phyloP scores from a whole-genome alignment of 1,140 invertebrate genomes.

The Callitettix versicolor region DNA sequence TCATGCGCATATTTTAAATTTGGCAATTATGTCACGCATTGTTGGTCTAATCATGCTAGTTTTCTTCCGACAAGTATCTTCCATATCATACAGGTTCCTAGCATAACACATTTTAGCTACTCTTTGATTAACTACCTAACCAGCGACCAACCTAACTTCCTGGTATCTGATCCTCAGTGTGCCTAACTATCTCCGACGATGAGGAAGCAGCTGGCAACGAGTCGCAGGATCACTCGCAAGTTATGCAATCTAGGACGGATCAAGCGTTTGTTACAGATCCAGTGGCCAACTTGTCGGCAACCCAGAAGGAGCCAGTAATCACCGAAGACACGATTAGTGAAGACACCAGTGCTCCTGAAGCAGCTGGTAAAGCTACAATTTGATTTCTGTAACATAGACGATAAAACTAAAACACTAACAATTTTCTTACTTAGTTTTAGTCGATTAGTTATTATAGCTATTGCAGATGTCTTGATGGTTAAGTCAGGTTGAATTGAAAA shows the following conservation, averaged over 20 bases:
- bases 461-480: background rate
- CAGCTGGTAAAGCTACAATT: constrained; percentile 21
- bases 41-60: too few species aligned
- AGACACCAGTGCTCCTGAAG: constrained; percentile 17
- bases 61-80: too few species aligned
- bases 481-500: constrained; percentile 23
- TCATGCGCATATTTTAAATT: too few species aligned
- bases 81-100: too few species aligned
- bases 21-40: too few species aligned
- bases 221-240: background rate
- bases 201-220: constrained; percentile 15
- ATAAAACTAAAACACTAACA: constrained; percentile 5
- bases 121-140: too few species aligned
- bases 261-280: constrained; percentile 33
- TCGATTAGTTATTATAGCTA: background rate
- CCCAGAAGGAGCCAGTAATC: constrained; percentile 41
- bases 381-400: constrained; percentile 1
- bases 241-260: constrained; percentile 29
- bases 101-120: too few species aligned
- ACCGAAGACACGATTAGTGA: constrained; percentile 30
- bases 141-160: too few species aligned
- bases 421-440: constrained; percentile 4
- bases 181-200: constrained; percentile 21
- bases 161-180: constrained; percentile 3
- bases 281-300: constrained; percentile 17